A percentile compares a stretch with the other conserved stretches of the same genome.
Conservation (phyloP, 2,113 vertebrate genomes). For the Elgaria multicarinata region DNA sequence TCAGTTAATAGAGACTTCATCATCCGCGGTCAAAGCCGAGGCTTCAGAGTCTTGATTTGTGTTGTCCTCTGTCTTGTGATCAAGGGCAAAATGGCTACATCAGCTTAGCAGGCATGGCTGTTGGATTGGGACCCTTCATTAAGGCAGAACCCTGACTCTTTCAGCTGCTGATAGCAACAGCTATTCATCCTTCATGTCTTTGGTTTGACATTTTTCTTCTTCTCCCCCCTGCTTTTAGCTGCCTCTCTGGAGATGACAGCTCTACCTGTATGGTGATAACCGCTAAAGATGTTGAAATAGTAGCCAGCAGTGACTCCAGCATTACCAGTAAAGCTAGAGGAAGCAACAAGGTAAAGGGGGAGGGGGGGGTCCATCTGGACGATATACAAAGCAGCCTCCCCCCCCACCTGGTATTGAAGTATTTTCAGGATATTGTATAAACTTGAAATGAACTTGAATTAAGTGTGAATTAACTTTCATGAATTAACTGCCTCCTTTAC, state of each 20-base stretch:
- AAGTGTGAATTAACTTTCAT: no score
- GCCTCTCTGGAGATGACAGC: conserved; percentile 91
- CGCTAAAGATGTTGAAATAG: conserved; percentile 93
- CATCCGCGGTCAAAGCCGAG: background rate
- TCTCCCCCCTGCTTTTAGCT: conserved; percentile 73
- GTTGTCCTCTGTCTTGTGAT: background rate
- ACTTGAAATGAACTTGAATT: no score
- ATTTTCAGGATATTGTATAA: no score
- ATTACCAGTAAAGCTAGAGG: conserved; percentile 97
- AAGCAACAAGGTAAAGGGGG: conserved; percentile 91
- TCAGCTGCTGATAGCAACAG: background rate
- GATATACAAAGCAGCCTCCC: no score
- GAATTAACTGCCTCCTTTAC: no score
- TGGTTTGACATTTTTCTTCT: background rate
- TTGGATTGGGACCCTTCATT: background rate
- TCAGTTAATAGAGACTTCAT: background rate
- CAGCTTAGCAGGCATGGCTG: background rate
- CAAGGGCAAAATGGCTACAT: background rate
- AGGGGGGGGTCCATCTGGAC: background rate
- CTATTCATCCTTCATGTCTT: background rate
- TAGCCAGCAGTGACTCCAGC: conserved; percentile 96
- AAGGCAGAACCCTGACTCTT: background rate
- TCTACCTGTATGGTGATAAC: conserved; percentile 90
- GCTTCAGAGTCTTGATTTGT: background rate
- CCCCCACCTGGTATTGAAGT: no score